Base-by-base conservation (phyloP, 2,888 invertebrate species). In the Gisinianus flammeolus region DNA sequence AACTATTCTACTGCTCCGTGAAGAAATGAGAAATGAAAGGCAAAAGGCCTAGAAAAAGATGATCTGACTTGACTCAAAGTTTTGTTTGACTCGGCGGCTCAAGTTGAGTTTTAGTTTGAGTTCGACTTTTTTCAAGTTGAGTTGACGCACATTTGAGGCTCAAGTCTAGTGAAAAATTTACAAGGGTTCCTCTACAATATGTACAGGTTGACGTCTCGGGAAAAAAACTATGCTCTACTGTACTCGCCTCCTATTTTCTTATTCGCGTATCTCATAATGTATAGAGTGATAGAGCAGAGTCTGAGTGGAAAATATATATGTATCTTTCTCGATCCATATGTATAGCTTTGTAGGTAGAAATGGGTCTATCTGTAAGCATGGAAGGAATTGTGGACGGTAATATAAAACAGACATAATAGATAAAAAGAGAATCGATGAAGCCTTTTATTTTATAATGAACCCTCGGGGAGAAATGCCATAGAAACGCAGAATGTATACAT, bases 151-250 rank as follows among this genome's bases (percentile, higher is more conserved):
- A 64, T 74, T 74, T 72, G 31, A 44, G 44, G 35, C 64, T 74
- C 26, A n/a, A 74, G 64, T 62, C 64, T 74, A 33, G 74, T 74
- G 74, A 74, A 72, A 72, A 72, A 74, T 74, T 74, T 74, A 74
- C 64, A 64, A 62, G 74, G 64, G 35, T 35, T 74, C 35, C 31
- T 31, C 30, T 26, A 64, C 28, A 28, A 28, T 26, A 64, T 64
- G 64, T 64, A 64, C 26, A 26, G 64, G 26, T 26, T 64, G 64
- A 64, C 64, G 64, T 64, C 64, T 62, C 62, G 16, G 62, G 22
- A 16, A 26, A 22, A n/a, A 26, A 26, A 12, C 16, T 16, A 12
- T 16, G 10, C 52, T 52, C 52, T 62, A 16, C 26, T 26, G 2
- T 26, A 12, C 62, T 62, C 62, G 2, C 2, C 62, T 62, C 62